A percentile compares a stretch with the other conserved stretches of the same genome.
These are phyloP conservation scores for Arizona elegans DNA, from an alignment of 2,113 vertebrate species.

Conservation along the genomic window DNA sequence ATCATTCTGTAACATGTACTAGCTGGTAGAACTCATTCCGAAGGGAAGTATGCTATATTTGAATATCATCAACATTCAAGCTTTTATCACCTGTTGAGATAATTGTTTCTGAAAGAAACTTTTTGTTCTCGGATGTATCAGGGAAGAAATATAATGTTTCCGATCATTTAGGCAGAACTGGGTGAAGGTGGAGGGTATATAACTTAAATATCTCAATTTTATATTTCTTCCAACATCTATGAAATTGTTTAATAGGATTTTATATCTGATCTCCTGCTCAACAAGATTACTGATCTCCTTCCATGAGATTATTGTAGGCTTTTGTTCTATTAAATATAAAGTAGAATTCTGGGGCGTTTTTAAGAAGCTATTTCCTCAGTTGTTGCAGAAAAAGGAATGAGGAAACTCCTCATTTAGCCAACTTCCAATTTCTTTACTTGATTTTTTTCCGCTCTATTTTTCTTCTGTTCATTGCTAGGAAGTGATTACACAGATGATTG, in stretches of 20 bases:
- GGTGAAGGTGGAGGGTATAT: neutral
- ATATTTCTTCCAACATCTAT: neutral
- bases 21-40: neutral
- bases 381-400: conserved; percentile 9
- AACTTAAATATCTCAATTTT: neutral
- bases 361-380: neutral
- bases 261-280: neutral
- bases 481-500: conserved; percentile 32
- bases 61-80: neutral
- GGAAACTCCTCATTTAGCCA: neutral
- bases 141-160: neutral
- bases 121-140: neutral
- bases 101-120: neutral
- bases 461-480: conserved; percentile 1
- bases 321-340: neutral
- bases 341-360: neutral
- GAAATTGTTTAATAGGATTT: neutral
- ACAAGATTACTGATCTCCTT: neutral
- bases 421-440: neutral
- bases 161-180: neutral
- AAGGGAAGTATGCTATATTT: neutral
- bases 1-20: neutral
- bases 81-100: neutral
- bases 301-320: neutral
- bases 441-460: too few species aligned